Percentiles rank a stretch among this genome's conserved stretches.
Evolutionary conservation across 2,113 vertebrate species (phyloP).

Genomic region (Scartelaos histophorus): DNA sequence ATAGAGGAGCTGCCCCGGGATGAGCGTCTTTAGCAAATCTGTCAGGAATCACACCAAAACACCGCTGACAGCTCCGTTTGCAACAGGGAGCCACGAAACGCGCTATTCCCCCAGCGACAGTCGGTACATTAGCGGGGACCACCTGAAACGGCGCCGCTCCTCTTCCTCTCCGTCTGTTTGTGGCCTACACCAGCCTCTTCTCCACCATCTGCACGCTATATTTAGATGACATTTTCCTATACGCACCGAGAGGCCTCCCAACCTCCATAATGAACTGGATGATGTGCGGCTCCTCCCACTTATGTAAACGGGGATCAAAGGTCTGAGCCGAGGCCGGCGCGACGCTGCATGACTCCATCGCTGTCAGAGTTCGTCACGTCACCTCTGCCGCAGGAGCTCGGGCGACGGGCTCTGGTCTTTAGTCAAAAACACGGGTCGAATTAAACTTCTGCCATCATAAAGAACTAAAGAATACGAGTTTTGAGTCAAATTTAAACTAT

Average conservation of each 20-base stretch:
- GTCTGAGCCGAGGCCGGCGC: conserved; percentile 59
- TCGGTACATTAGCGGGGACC: conserved; percentile 46
- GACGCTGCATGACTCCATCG: conserved; percentile 50
- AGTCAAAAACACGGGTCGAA: conserved; percentile 22
- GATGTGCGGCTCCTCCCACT: conserved; percentile 33
- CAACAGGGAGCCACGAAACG: conserved; percentile 60
- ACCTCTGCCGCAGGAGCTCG: conserved; percentile 26
- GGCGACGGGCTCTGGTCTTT: conserved; percentile 39
- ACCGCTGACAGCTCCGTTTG: conserved; percentile 79
- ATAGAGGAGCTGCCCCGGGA: conserved; percentile 86
- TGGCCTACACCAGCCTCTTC: conserved; percentile 3
- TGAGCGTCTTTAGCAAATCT: conserved; percentile 89
- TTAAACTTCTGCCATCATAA: conserved; percentile 16
- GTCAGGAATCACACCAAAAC: conserved; percentile 86
- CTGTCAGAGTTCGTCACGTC: conserved; percentile 67
- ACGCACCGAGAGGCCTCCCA: conserved; percentile 4
- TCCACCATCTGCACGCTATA: neutral
- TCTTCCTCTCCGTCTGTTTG: conserved; percentile 19
- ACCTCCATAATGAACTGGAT: conserved; percentile 34
- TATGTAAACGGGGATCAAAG: conserved; percentile 42
- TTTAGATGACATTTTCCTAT: neutral
- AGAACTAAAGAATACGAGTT: neutral
- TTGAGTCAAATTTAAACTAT: neutral
- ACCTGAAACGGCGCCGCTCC: conserved; percentile 39
- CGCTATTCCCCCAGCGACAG: conserved; percentile 41